Conservation (phyloP, 2,113 vertebrate genomes). For the Suricata suricatta region DNA sequence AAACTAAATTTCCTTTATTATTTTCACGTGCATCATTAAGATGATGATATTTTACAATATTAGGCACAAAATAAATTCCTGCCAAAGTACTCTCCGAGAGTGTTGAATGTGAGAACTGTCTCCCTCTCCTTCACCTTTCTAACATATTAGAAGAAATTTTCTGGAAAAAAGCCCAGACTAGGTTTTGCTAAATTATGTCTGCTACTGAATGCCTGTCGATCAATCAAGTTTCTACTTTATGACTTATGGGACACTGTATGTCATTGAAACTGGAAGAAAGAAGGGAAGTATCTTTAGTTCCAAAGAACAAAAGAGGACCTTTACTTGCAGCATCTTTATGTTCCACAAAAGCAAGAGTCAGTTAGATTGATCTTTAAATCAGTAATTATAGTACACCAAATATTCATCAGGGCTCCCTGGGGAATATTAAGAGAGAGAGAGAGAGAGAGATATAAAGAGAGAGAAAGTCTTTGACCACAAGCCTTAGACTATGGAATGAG, state of each 20-base stretch:
- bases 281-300: not conserved
- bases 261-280: not conserved
- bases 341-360: not conserved
- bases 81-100: not conserved
- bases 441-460: not conserved
- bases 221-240: not conserved
- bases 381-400: not conserved
- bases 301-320: not conserved
- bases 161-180: not conserved
- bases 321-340: not conserved
- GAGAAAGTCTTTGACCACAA: not conserved
- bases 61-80: not conserved
- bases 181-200: constrained; percentile 37
- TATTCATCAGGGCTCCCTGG: not conserved
- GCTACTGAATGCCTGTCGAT: not conserved
- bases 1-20: not conserved
- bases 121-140: constrained; percentile 9
- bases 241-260: not conserved
- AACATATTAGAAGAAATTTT: not conserved
- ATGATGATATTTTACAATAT: not conserved
- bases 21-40: constrained; percentile 26
- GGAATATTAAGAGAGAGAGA: not conserved
- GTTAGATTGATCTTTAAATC: not conserved
- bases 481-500: not conserved
- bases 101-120: not conserved